Evolutionary conservation across 2,888 invertebrate genomes (phyloP), one percentile per base, ranked within the genome.

Genomic region (Ligdia adustata): DNA sequence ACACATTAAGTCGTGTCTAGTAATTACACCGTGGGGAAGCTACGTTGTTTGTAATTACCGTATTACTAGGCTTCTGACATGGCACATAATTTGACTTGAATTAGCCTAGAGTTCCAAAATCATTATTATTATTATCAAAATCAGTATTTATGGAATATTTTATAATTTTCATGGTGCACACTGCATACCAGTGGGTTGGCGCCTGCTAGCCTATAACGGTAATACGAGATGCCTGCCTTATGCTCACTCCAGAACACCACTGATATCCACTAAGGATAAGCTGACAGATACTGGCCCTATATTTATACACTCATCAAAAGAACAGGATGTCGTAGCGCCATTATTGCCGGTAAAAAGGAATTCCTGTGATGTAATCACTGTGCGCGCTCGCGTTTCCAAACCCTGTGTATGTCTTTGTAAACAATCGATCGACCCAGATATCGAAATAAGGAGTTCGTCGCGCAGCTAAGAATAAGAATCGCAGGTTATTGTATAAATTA

Each of bases 161-260:
- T 43, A 64, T 60, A 49, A 56, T 49, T 51, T 57, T 60, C 52
- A 55, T 45, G 44, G 60, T 60, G 60, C 62, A 56, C 56, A 61
- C 55, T 26, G 26, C 60, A 55, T 57, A 56, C 47, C 52, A 44
- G 63, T 58, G 46, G 64, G 66, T 62, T 75, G 85, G 88, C 87
- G 88, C 86, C 86, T 71, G 64, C 65, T 67, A 60, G 78, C 62
- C 69, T 73, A 71, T 88, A 89, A 88, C 88, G 89, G 89, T 88
- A 89, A 86, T 82, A 83, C 88, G 72, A 87, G 62, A 72, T 83
- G 78, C 80, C 82, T 79, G 74, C 75, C 74, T 74, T 73, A 73
- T 73, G 75, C 75, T 72, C 63, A 74, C 71, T 72, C 66, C 69
- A 68, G 72, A 69, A 69, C 59, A 55, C 63, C 57, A 66, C 69